Base-by-base conservation (phyloP, 2,888 invertebrate species). In the Blera fallax region DNA sequence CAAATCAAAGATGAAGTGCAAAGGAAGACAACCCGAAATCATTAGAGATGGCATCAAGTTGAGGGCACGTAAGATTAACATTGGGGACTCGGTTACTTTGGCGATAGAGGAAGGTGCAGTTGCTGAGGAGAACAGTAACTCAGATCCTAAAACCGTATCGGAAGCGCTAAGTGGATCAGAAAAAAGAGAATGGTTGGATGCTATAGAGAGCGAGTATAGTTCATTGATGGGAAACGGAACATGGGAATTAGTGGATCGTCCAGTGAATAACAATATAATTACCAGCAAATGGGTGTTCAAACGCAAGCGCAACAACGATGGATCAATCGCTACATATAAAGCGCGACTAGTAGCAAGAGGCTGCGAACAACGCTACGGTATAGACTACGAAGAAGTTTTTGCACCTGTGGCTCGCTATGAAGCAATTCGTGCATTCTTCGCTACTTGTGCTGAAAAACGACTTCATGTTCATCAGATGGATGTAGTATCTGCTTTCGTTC, bases 201-300 rank as follows among this genome's bases (percentile, higher is more conserved):
- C 78, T 1, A 83, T 83, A 45, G 32, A 78, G 2, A 40, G n/a
- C 1, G 78, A 78, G 45, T 67, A 45, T n/a, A n/a, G 29, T 32
- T 83, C 77, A 3, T 58, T 83, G 24, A 34, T 54, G 1, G 14
- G 29, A 24, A 73, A 69, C 16, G 40, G 50, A 16, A 83, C 77
- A 6, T 83, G 82, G 77, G 14, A 45, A 6, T 18, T 67, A 29
- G 34, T 72, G 2, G 37, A 82, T 60, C 56, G 50, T 34, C 70
- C 76, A 37, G 37, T 27, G n/a, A 2, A 48, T 14, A 40, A 37
- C 6, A 62, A 50, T 11, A 45, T 67, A 64, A 40, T 65, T 3
- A 14, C 54, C n/a, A 72, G 52, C 11, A 65, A 40, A 14, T 77
- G 83, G 73, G 73, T 73, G n/a, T 83, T 77, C 10, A 45, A 3